Base-by-base conservation (phyloP, 2,797 vertebrate genomes). In the Sebastes nivosus region DNA sequence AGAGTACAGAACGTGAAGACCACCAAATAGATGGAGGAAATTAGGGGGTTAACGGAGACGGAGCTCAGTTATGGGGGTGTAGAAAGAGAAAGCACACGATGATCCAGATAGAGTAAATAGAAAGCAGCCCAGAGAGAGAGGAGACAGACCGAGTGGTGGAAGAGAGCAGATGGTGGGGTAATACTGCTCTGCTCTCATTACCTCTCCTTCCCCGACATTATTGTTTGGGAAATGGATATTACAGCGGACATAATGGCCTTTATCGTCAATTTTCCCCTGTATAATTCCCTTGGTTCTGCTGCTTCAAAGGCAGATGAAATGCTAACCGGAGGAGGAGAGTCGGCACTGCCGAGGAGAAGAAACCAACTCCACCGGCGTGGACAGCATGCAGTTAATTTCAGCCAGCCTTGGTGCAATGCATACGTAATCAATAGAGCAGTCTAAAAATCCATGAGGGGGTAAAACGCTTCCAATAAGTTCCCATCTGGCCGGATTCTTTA, bases 151-250 rank as follows among this genome's bases (percentile, higher is more conserved):
- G 38, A 77, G 71, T 29, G 79, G 65, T 65, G 69, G 73, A 82
- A 59, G 34, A 78, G 75, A 88, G 78, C 92, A 94, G 93, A 91
- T 90, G 90, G 90, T 75, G 71, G 73, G 83, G 86, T 89, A 91
- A 93, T 82, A 86, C 84, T 79, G 81, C 83, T 89, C 75, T 86
- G 80, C 85, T 89, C 91, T 92, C 82, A 92, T 91, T 91, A 88
- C 72, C 87, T 87, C 80, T 89, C 72, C 82, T 83, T 90, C 80
- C 84, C 76, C 14, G 81, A 91, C 88, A 90, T 92, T 92, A 92
- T 90, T 92, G 89, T 93, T 90, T 87, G 84, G 84, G 80, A 93
- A 92, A 93, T 92, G 83, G 91, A 93, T 93, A 91, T 91, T 92
- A 92, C 88, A 83, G 80, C 8, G 9, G 84, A 89, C 82, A 89